Evolutionary conservation across 1,140 invertebrate genomes (phyloP).

Genomic region (Sitodiplosis mosellana): DNA sequence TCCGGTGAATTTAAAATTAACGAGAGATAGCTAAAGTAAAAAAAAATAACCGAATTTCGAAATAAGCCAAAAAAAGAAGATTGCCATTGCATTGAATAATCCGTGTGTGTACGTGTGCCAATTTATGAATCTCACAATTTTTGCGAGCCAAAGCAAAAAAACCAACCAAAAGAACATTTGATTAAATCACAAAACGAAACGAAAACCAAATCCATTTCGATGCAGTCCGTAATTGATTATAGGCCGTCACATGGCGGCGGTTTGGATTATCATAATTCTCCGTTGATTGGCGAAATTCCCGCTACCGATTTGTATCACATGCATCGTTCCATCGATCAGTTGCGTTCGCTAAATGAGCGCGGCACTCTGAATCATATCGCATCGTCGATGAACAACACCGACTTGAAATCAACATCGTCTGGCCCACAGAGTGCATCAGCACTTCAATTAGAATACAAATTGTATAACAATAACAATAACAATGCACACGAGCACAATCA

Average conservation of each 20-base stretch:
- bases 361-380: conserved; percentile 24
- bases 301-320: conserved; percentile 36
- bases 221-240: conserved; percentile 37
- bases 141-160: too few relatives aligned
- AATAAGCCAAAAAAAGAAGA: too few relatives aligned
- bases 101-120: too few relatives aligned
- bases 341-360: conserved; percentile 38
- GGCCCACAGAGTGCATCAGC: neutral
- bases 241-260: conserved; percentile 36
- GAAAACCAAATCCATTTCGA: conserved; percentile 17
- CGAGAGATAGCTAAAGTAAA: too few relatives aligned
- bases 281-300: conserved; percentile 38
- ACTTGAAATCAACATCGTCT: neutral
- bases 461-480: neutral
- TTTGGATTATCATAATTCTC: conserved; percentile 37
- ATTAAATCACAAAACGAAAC: neutral
- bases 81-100: too few relatives aligned
- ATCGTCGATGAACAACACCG: neutral
- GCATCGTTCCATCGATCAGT: conserved; percentile 44
- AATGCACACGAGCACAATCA: neutral
- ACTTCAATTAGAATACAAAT: neutral
- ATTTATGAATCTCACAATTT: too few relatives aligned
- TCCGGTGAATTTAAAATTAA: too few relatives aligned
- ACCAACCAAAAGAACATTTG: too few relatives aligned
- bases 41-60: too few relatives aligned